Base-by-base conservation (phyloP, 2,888 invertebrate species). In the Apoderus coryli region DNA sequence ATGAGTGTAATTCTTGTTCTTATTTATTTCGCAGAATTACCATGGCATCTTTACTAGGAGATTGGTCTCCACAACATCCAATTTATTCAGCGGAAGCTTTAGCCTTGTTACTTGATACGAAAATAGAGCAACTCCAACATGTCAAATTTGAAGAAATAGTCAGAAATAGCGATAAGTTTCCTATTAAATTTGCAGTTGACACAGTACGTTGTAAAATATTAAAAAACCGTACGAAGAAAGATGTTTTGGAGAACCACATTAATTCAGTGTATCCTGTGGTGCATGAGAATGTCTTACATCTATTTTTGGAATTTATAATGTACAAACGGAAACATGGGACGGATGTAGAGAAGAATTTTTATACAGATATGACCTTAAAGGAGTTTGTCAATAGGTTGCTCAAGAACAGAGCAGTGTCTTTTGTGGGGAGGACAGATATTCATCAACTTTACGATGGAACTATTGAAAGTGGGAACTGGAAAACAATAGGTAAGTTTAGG, bases 211-310 rank as follows among this genome's bases (percentile, higher is more conserved):
- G 54, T 29, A 43, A 44, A 33, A 39, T 31, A 3, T 37, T 50
- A 19, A 40, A 46, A 34, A 30, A 31, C 16, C 22, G 28, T 11
- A 37, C 44, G 4, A 16, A 29, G 4, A 29, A 37, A 16, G 28
- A 42, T 7, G 36, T 38, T 24, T 38, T 54, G 12, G 45, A 46
- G 35, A 55, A 50, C 34, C 66, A 67, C 39, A 61, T 65, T 22
- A 57, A 58, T 2, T 74, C 75, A 0, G 69, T 2, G 68, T 78
- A 78, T 49, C 76, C 78, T 0, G 38, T 78, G 2, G 60, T 78
- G 37, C 78, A 78, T 41, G 77, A 77, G 47, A 62, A 71, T 28
- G 69, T 69, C 5, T 38, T 78, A 3, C 53, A 64, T 2, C 53
- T 78, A 3, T 72, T 71, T 50, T 64, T 72, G 4, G 61, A 65